Conservation (phyloP, 1,140 invertebrate genomes). For the Drosophila sp. region DNA sequence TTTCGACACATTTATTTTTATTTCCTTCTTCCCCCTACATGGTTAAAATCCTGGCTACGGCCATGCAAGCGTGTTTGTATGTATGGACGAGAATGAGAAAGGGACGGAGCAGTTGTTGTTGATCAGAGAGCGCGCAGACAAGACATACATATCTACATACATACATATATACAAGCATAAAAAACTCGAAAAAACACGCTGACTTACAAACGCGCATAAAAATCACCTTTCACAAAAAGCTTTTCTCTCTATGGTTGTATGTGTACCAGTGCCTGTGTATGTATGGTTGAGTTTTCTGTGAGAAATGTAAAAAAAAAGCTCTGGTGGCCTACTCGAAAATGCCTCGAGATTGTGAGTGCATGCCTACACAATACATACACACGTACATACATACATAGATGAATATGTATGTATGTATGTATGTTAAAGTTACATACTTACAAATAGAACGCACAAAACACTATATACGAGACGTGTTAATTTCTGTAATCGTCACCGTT, state of each 20-base stretch:
- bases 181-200: slow-evolving; percentile 58
- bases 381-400: slow-evolving; percentile 30
- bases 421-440: slow-evolving; percentile 16
- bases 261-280: slow-evolving; percentile 39
- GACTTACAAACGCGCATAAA: slow-evolving; percentile 62
- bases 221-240: slow-evolving; percentile 80
- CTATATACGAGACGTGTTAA: slow-evolving; percentile 39
- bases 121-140: slow-evolving; percentile 10
- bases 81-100: slow-evolving; percentile 11
- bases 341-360: slow-evolving; percentile 8
- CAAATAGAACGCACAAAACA: slow-evolving; percentile 14
- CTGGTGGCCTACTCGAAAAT: slow-evolving; percentile 39
- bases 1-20: neutral
- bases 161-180: slow-evolving; percentile 28
- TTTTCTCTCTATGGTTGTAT: slow-evolving; percentile 66
- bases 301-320: slow-evolving; percentile 65
- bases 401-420: slow-evolving; percentile 19
- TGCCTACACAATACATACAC: slow-evolving; percentile 41
- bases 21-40: neutral
- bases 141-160: slow-evolving; percentile 20
- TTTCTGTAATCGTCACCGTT: slow-evolving; percentile 61
- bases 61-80: neutral
- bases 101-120: slow-evolving; percentile 14
- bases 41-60: neutral
- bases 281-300: slow-evolving; percentile 22